phyloP scores from a whole-genome alignment of 2,888 invertebrate species.

The Antheraea yamamai region DNA sequence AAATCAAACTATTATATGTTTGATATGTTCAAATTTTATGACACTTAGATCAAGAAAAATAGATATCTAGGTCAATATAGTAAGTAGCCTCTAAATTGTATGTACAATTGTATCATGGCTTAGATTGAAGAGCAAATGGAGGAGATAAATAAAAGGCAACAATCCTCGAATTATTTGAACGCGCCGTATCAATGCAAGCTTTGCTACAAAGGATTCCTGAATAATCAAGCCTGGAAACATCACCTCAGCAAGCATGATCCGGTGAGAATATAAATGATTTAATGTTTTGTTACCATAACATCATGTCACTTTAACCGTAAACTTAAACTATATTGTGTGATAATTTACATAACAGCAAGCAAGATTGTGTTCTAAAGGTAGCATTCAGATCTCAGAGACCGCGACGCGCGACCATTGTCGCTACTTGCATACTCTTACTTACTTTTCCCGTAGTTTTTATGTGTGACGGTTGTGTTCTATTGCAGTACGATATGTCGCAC shows the following conservation, averaged over 20 bases:
- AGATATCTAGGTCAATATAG: too few species aligned
- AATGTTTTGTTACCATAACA: not conserved
- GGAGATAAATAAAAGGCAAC: conserved; percentile 61
- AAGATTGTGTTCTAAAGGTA: too few species aligned
- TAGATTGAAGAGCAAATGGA: conserved; percentile 65
- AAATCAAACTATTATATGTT: too few species aligned
- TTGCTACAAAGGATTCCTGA: conserved; percentile 71
- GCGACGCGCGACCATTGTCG: too few species aligned
- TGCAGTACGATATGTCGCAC: too few species aligned
- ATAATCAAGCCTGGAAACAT: conserved; percentile 65
- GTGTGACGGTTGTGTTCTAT: too few species aligned
- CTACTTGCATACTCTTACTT: too few species aligned
- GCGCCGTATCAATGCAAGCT: conserved; percentile 64
- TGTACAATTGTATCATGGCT: not conserved
- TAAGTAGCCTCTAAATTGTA: not conserved
- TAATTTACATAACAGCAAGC: too few species aligned
- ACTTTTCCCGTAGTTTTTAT: too few species aligned
- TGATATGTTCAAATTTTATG: too few species aligned
- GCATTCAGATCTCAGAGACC: too few species aligned
- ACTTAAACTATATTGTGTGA: not conserved
- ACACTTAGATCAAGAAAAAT: too few species aligned
- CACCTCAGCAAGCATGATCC: conserved; percentile 66
- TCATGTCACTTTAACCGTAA: not conserved
- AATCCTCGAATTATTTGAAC: conserved; percentile 65
- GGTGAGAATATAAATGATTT: conserved; percentile 39